Conservation (phyloP, 2,888 invertebrate species). For the Norana najaformis region DNA sequence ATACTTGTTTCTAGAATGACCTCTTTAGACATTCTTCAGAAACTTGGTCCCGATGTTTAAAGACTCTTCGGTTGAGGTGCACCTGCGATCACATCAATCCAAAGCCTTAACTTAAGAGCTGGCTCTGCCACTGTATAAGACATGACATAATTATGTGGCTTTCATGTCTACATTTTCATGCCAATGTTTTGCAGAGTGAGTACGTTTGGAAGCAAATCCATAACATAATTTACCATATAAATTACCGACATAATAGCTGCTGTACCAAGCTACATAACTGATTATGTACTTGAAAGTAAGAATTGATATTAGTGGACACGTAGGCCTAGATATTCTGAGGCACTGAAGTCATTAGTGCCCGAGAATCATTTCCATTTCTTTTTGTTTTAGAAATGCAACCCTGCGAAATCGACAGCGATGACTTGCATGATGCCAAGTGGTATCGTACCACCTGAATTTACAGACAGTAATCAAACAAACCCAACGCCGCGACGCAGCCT, state of each 20-base stretch:
- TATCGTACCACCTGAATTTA: neutral
- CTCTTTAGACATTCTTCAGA: too few species aligned
- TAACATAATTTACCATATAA: neutral
- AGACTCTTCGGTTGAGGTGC: too few species aligned
- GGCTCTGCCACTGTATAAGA: too few species aligned
- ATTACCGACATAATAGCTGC: neutral
- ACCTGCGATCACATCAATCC: too few species aligned
- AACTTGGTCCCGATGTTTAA: too few species aligned
- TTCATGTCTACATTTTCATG: too few species aligned
- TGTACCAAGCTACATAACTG: neutral
- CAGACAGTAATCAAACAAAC: neutral
- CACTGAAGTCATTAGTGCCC: neutral
- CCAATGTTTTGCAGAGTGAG: too few species aligned
- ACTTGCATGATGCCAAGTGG: neutral
- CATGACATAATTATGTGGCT: too few species aligned
- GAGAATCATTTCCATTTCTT: neutral
- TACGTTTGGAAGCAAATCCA: neutral
- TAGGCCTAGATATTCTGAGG: neutral
- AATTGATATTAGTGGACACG: neutral
- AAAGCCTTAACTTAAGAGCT: too few species aligned
- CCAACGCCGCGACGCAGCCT: neutral
- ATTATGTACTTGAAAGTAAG: fast-evolving
- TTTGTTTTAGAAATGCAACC: neutral
- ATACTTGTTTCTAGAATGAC: too few species aligned
- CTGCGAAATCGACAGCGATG: neutral